Conservation (phyloP, 2,797 vertebrate species). For the Platyrinchus mystaceus region DNA sequence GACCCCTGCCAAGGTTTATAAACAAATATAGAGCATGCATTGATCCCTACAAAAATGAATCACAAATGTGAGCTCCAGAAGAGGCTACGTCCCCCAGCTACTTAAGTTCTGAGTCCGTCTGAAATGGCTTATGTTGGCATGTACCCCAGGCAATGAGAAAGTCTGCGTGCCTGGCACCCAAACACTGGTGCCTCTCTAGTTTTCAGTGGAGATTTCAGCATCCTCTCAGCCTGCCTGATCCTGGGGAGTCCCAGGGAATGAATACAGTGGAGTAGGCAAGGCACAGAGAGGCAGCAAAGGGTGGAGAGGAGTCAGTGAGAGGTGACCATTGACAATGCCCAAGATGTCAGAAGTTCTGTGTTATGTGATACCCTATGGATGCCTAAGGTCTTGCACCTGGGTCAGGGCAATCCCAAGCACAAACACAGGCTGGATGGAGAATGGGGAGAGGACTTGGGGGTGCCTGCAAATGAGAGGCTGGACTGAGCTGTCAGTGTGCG, state of each 20-base stretch:
- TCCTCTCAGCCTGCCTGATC: not conserved
- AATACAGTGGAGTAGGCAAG: not conserved
- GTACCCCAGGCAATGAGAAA: not conserved
- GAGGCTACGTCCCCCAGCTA: not conserved
- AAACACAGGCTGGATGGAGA: not conserved
- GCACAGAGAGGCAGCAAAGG: not conserved
- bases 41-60: not conserved
- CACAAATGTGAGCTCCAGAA: not conserved
- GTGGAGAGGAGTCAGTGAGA: not conserved
- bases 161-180: not conserved
- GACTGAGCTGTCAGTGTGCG: not conserved
- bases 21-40: not conserved
- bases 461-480: too few relatives aligned
- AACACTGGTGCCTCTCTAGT: not conserved
- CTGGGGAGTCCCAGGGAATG: not conserved
- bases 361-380: not conserved
- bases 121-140: not conserved
- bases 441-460: not conserved
- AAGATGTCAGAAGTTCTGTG: not conserved
- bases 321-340: not conserved
- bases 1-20: not conserved
- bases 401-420: not conserved
- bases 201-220: not conserved
- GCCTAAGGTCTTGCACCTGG: not conserved
- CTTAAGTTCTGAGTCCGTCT: not conserved